Conservation (phyloP, 2,113 vertebrate species). For the Otis tarda region DNA sequence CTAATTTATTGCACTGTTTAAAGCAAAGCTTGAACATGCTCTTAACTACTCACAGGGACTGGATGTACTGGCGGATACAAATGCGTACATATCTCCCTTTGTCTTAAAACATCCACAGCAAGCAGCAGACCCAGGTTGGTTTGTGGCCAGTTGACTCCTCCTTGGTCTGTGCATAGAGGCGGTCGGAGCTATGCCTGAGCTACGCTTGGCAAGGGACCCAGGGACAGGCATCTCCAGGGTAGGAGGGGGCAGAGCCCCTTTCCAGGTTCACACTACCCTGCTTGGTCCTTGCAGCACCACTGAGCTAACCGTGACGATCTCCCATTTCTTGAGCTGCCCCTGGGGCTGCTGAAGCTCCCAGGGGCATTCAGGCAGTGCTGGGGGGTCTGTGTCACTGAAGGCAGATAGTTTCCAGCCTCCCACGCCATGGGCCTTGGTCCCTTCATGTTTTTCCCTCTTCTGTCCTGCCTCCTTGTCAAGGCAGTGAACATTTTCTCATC, state of each 20-base stretch:
- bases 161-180: fast-evolving
- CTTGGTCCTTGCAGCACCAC: not conserved
- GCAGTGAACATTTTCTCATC: not conserved
- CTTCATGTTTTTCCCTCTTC: not conserved
- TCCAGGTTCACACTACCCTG: fast-evolving
- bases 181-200: not conserved
- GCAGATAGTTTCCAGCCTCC: not conserved
- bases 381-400: not conserved
- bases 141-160: not conserved
- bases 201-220: fast-evolving
- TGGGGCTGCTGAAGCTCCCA: not conserved
- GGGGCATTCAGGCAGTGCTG: not conserved
- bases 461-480: not conserved
- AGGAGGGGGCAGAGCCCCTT: not conserved
- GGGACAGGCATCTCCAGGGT: fast-evolving
- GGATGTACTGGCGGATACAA: not conserved
- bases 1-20: not conserved
- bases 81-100: not conserved
- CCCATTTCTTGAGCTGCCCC: not conserved
- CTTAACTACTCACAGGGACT: not conserved
- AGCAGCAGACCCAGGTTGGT: not conserved
- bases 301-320: fast-evolving
- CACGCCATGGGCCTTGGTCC: not conserved
- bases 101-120: not conserved
- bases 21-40: not conserved